Percentiles rank a stretch among this genome's conserved stretches.
Conservation (phyloP, 2,797 vertebrate species). For the Taeniopygia guttata region DNA sequence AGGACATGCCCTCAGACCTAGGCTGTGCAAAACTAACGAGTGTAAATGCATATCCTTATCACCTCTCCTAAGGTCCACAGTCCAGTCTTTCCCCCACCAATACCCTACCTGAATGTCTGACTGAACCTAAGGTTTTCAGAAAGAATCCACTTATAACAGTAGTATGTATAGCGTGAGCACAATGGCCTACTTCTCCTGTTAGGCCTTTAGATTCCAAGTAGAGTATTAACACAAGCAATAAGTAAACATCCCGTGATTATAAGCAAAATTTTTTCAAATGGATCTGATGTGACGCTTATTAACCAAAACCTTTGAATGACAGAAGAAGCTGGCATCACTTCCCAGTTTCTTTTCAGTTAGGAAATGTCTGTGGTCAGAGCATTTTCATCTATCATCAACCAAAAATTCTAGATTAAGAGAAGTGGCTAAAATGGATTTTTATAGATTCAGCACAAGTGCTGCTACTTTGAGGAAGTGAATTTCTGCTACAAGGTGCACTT, state of each 20-base stretch:
- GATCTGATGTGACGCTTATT: neutral
- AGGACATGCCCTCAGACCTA: neutral
- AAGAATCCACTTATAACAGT: neutral
- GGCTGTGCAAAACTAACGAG: neutral
- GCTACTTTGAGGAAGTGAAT: slow-evolving; percentile 51
- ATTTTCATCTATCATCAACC: slow-evolving; percentile 9
- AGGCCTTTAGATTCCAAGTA: neutral
- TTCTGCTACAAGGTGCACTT: neutral
- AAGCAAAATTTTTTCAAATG: neutral
- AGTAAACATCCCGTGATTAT: neutral
- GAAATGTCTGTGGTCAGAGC: slow-evolving; percentile 41
- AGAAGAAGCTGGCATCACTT: slow-evolving; percentile 46
- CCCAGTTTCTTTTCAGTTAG: neutral
- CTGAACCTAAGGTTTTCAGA: neutral
- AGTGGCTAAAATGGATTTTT: slow-evolving; percentile 60
- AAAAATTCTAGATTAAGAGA: slow-evolving; percentile 25
- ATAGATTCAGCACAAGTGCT: slow-evolving; percentile 8
- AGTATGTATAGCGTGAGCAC: neutral
- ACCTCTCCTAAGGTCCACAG: neutral
- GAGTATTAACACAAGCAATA: neutral
- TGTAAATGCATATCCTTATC: neutral
- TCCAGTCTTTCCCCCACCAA: neutral
- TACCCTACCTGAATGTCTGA: neutral
- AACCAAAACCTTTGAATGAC: slow-evolving; percentile 42
- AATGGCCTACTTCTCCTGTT: neutral